phyloP scores from a whole-genome alignment of 2,888 invertebrate genomes.

The Apeira syringaria region DNA sequence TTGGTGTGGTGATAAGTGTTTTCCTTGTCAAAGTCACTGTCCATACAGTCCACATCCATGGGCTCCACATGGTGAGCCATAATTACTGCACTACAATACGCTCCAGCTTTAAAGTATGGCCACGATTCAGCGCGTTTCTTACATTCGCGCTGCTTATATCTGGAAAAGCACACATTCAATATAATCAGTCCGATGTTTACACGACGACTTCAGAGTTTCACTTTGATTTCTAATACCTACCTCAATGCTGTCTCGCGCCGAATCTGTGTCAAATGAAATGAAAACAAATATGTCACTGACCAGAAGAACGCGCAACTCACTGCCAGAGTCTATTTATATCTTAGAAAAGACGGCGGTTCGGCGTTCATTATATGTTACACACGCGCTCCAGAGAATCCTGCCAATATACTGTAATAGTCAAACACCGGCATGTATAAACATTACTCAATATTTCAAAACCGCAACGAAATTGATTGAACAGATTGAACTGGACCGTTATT shows the following conservation, averaged over 20 bases:
- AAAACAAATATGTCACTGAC: conserved; percentile 75
- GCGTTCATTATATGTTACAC: conserved; percentile 72
- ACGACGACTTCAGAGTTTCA: conserved; percentile 69
- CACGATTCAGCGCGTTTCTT: conserved; percentile 18
- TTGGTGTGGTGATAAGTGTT: conserved; percentile 66
- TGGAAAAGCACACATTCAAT: conserved; percentile 50
- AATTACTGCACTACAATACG: conserved; percentile 31
- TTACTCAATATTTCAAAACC: too few relatives aligned
- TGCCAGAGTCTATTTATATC: conserved; percentile 75
- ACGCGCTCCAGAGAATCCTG: conserved; percentile 74
- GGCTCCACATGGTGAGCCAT: conserved; percentile 71
- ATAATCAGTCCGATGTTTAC: conserved; percentile 68
- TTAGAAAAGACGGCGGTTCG: conserved; percentile 60
- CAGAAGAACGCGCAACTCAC: conserved; percentile 69
- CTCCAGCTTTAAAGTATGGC: conserved; percentile 25
- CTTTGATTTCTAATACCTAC: conserved; percentile 72
- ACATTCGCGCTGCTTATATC: conserved; percentile 41
- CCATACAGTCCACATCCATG: conserved; percentile 67
- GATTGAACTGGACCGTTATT: too few relatives aligned
- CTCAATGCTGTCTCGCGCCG: conserved; percentile 41
- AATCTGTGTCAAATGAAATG: conserved; percentile 76
- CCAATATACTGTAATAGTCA: conserved; percentile 52
- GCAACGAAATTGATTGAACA: too few relatives aligned
- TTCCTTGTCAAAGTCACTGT: conserved; percentile 74
- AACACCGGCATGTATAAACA: too few relatives aligned